phyloP scores from a whole-genome alignment of 2,113 vertebrate genomes.

The Pleuronectes platessa region DNA sequence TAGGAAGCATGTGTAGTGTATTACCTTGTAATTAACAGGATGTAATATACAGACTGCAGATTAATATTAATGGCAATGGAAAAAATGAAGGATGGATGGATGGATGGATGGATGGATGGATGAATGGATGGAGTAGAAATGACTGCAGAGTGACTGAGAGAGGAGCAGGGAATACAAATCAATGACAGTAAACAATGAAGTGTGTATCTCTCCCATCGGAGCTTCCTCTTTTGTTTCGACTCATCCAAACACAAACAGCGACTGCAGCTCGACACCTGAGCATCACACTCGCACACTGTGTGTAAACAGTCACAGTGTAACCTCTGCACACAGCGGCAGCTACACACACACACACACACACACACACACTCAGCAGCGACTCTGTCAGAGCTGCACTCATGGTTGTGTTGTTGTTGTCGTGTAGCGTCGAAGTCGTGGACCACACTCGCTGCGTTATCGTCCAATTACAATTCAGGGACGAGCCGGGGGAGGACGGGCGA shows the following conservation, averaged over 20 bases:
- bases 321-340: constrained; percentile 27
- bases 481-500: constrained; percentile 58
- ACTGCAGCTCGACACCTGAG: constrained; percentile 52
- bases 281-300: constrained; percentile 36
- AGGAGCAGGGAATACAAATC: constrained; percentile 45
- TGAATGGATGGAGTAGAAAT: not conserved
- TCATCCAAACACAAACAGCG: constrained; percentile 70
- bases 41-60: too few relatives aligned
- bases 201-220: constrained; percentile 50
- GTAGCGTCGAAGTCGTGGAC: constrained; percentile 63
- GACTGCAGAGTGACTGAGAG: not conserved
- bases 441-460: constrained; percentile 65
- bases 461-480: constrained; percentile 73
- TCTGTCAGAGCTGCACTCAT: constrained; percentile 24
- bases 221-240: constrained; percentile 1
- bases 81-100: not conserved
- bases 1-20: too few relatives aligned
- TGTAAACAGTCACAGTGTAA: constrained; percentile 40
- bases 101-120: too few relatives aligned
- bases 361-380: constrained; percentile 23
- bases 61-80: too few relatives aligned
- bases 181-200: constrained; percentile 72
- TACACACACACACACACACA: not conserved
- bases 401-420: constrained; percentile 62
- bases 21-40: too few relatives aligned